These are phyloP conservation scores for Dendrocincla fuliginosa DNA, from an alignment of 2,797 vertebrate species.

Conservation along the genomic window DNA sequence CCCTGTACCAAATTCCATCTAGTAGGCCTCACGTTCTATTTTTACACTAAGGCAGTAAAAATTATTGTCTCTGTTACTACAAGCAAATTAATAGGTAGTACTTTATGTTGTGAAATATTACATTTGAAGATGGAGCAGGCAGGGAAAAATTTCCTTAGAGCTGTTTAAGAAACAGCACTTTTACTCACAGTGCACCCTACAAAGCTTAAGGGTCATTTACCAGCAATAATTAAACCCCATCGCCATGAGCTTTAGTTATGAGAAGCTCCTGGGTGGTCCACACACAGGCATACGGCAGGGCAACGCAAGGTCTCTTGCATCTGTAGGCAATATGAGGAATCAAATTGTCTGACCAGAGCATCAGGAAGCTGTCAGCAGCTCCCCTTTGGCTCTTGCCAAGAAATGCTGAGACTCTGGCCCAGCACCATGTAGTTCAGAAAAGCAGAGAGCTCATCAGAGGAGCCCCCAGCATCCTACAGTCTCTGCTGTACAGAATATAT, in stretches of 20 bases:
- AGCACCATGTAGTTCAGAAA: not conserved
- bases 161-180: not conserved
- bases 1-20: not conserved
- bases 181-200: not conserved
- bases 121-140: not conserved
- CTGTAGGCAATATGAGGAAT: not conserved
- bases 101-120: slow-evolving; percentile 8
- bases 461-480: not conserved
- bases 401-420: not conserved
- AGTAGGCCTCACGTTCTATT: not conserved
- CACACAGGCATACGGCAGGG: not conserved
- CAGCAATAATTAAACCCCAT: not conserved
- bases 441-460: not conserved
- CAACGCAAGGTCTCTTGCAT: not conserved
- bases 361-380: not conserved
- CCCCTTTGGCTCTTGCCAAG: not conserved
- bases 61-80: not conserved
- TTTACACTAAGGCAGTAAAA: not conserved
- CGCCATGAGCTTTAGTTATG: not conserved
- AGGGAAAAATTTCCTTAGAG: not conserved
- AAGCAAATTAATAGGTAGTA: not conserved
- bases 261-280: slow-evolving; percentile 13
- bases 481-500: not conserved
- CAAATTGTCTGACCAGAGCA: not conserved
- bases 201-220: not conserved